A percentile compares a stretch with the other conserved stretches of the same genome.
These are phyloP conservation scores for Pantelozetes paolii DNA, from an alignment of 2,888 invertebrate genomes.

Conservation along the genomic window DNA sequence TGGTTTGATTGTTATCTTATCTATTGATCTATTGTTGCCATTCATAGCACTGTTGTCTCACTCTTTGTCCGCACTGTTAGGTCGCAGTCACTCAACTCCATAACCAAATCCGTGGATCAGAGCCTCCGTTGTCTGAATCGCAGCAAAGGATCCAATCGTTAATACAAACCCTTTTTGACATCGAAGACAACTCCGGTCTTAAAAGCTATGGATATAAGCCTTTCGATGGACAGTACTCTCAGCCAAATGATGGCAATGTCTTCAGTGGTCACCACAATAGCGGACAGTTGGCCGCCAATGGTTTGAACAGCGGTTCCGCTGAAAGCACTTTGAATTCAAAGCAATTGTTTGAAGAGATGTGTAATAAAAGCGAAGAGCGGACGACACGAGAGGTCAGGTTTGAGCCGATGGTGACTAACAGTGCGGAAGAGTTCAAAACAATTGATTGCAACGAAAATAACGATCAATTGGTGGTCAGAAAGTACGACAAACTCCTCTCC, in stretches of 20 bases:
- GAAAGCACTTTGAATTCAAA: not conserved
- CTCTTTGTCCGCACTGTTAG: not conserved
- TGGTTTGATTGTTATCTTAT: not conserved
- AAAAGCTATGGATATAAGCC: constrained; percentile 12
- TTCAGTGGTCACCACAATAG: not conserved
- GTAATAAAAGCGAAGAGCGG: not conserved
- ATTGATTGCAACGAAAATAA: not conserved
- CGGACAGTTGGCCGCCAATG: not conserved
- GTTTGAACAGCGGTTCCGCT: not conserved
- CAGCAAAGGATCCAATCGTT: not conserved
- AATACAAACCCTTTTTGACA: not conserved
- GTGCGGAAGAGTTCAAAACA: not conserved
- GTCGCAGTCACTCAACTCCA: not conserved
- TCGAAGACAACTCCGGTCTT: constrained; percentile 11
- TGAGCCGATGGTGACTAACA: not conserved
- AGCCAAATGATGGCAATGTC: not conserved
- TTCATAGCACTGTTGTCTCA: not conserved
- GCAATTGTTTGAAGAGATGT: not conserved
- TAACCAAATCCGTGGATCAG: not conserved
- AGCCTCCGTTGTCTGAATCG: not conserved
- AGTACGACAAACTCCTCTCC: not conserved
- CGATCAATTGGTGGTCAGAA: not conserved
- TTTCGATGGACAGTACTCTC: not conserved
- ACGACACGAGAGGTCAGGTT: not conserved
- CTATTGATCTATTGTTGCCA: not conserved